Base-by-base conservation (phyloP, 2,113 vertebrate species). In the Xenopus borealis region DNA sequence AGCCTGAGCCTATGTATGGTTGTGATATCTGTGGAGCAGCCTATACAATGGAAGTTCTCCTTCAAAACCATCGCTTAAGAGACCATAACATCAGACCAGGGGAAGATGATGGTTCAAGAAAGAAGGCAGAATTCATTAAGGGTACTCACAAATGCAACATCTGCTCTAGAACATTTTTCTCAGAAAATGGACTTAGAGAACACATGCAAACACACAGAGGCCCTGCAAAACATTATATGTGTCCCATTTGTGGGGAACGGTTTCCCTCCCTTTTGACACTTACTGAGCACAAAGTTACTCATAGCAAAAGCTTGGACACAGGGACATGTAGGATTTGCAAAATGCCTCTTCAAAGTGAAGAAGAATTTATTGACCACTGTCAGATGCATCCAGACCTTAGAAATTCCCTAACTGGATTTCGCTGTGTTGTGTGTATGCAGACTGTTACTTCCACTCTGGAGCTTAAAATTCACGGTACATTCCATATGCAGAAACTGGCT, bases 21-120 rank as follows among this genome's bases (percentile, higher is more conserved):
- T 94, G 93, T 17, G 93, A 94, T 79, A 94, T 94, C 75, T 94
- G 93, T 13, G 93, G 93, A 18, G 93, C 93, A 0, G 93, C 93
- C 30, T 94, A 94, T 73, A 94, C 93, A 19, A 94, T 94, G 93
- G 93, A 94, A 73, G 89, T 90, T 17, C 89, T 94, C 62, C 78
- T 94, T 69, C 92, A 94, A 85, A 94, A 94, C 74, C 93, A 94
- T 81, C 87, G 93, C 61, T 83, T 94, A 73, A 85, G 93, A 78
- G 96, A 98, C 80, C 96, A 98, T 86, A 96, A 98, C 85, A 98
- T 98, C 85, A 88, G 94, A 59, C 95, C 96, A 0, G 95, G 96
- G 0, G 93, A 94, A 80, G 93, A 93, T 1, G 93, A 92, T 10
- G 87, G 91, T 71, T 92, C 91, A 0, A 88, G 91, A 71, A 94